Evolutionary conservation across 2,113 vertebrate genomes (phyloP).

Genomic region (Chaenocephalus aceratus): DNA sequence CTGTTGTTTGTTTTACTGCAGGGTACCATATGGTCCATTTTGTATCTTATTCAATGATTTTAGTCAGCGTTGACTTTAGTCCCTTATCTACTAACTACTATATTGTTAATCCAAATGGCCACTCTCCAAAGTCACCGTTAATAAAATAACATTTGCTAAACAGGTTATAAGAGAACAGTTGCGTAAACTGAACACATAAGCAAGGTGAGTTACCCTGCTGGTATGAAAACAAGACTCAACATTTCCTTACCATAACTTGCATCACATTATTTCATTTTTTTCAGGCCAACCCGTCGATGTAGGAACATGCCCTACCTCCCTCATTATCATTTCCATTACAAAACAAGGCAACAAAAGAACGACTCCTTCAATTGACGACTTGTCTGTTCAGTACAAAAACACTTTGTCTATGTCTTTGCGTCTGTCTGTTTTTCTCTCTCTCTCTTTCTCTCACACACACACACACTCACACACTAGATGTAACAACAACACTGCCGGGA

Average conservation of each 20-base stretch:
- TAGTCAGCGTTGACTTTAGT: slow-evolving; percentile 31
- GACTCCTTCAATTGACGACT: slow-evolving; percentile 35
- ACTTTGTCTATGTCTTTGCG: background rate
- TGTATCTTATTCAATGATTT: slow-evolving; percentile 37
- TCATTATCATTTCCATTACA: slow-evolving; percentile 63
- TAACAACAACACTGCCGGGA: slow-evolving; percentile 24
- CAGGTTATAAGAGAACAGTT: slow-evolving; percentile 20
- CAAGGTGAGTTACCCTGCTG: slow-evolving; percentile 22
- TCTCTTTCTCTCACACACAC: background rate
- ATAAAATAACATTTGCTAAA: slow-evolving; percentile 15
- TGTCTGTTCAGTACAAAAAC: slow-evolving; percentile 57
- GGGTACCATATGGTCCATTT: slow-evolving; percentile 52
- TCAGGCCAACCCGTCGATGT: slow-evolving; percentile 42
- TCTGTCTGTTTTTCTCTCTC: background rate
- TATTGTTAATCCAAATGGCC: slow-evolving; percentile 7
- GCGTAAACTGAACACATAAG: slow-evolving; percentile 3
- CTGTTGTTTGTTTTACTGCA: slow-evolving; percentile 30
- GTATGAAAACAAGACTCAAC: slow-evolving; percentile 61
- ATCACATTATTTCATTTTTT: slow-evolving; percentile 26
- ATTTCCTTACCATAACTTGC: slow-evolving; percentile 57
- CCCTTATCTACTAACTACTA: slow-evolving; percentile 19
- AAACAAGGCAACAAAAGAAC: slow-evolving; percentile 50
- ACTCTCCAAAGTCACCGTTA: background rate
- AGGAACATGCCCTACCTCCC: slow-evolving; percentile 51
- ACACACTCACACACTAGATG: background rate